Evolutionary conservation across 2,797 vertebrate species (phyloP), one percentile per base, ranked within the genome.

Genomic region (Austrolebias charrua): DNA sequence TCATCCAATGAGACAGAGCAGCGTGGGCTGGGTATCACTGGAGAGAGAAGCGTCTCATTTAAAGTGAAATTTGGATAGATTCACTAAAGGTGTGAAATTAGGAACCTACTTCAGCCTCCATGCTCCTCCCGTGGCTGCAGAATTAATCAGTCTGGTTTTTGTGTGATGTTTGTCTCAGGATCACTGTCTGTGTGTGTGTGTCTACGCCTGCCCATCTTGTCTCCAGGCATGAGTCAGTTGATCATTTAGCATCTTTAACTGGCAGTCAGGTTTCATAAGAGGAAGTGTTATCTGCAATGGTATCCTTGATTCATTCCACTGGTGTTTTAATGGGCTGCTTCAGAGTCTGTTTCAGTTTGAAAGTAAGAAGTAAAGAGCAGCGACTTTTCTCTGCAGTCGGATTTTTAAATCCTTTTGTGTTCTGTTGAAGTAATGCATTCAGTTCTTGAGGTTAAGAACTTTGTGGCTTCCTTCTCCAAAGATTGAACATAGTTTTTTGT

Each of bases 1-100:
- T 77, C 18, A 73, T 73, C 83, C 84, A 85, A 73, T 80, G 15
- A 69, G 66, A 69, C 44, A 28, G 40, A 81, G 48, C 66, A 15
- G 44, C 18, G 63, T 79, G 58, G 72, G 74, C 63, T 9, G n/a
- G 68, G 66, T 71, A 67, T 66, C 48, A 60, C 63, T 76, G 40
- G 59, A 63, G 44, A 63, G 51, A 48, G 44, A 44, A 52, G 63
- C 49, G 33, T 76, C 61, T 66, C 60, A 79, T 70, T 73, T 69
- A 11, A 38, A 75, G 44, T 66, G 29, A 69, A 55, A 62, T 73
- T 65, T 71, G 31, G 46, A 73, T 66, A 51, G 58, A 77, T 43
- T 16, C 20, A 62, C 45, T 55, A 40, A 40, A 40, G 11, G 1
- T 29, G 11, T 16, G 4, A n/a, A 49, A 51, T 58, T 15, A 16